A percentile compares a stretch with the other conserved stretches of the same genome.
phyloP scores from a whole-genome alignment of 2,797 vertebrate genomes.

The Poecilia picta region DNA sequence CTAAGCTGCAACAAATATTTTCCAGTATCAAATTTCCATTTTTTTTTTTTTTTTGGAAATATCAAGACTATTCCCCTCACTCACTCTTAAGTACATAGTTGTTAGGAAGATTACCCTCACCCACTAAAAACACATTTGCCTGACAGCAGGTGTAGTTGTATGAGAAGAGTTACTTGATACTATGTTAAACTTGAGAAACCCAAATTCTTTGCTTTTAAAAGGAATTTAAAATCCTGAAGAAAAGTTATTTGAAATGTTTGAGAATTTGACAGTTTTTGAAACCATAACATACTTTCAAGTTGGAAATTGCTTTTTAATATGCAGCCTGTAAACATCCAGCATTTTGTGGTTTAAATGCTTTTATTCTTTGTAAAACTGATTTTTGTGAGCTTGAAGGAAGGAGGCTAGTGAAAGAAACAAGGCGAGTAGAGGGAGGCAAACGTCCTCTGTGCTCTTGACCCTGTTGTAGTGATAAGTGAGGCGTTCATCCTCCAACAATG shows the following conservation, averaged over 20 bases:
- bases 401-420: conserved; percentile 21
- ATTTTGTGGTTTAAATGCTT: not conserved
- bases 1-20: not conserved
- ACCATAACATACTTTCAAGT: not conserved
- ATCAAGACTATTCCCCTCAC: not conserved
- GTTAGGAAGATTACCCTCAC: not conserved
- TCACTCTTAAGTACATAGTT: not conserved
- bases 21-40: not conserved
- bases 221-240: not conserved
- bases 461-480: conserved; percentile 48
- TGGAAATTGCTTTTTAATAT: not conserved
- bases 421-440: conserved; percentile 21
- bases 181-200: not conserved
- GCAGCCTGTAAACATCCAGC: not conserved
- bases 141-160: not conserved
- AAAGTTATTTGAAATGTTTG: too few relatives aligned
- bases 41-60: not conserved
- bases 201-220: not conserved
- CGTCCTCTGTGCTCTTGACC: conserved; percentile 50
- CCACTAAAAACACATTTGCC: not conserved
- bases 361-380: conserved; percentile 3
- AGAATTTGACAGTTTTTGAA: not conserved
- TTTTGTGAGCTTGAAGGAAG: conserved; percentile 17
- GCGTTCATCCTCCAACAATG: conserved; percentile 34
- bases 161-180: not conserved